Percentiles rank a stretch among this genome's conserved stretches.
phyloP scores from a whole-genome alignment of 1,140 invertebrate genomes.

The Muscidifurax raptorellus region DNA sequence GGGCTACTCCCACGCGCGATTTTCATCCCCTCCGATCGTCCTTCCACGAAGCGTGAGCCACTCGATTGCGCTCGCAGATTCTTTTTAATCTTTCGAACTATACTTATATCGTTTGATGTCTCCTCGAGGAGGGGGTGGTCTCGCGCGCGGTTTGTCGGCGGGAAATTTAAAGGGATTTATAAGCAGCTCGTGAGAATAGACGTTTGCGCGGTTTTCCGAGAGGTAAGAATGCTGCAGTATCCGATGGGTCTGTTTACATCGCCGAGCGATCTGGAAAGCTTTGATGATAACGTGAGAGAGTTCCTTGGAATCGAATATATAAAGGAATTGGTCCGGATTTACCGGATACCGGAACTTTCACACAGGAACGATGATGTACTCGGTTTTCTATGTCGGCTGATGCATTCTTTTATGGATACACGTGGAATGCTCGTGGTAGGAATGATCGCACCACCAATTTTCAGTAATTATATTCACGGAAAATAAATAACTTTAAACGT shows the following conservation, averaged over 20 bases:
- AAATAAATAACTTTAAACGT: too few species aligned
- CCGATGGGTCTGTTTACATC: background rate
- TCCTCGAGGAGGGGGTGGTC: background rate
- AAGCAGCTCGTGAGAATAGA: constrained; percentile 25
- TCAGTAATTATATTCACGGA: too few species aligned
- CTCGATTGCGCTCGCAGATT: constrained; percentile 26
- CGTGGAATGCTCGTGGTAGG: too few species aligned
- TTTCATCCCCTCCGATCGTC: background rate
- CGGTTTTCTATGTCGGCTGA: too few species aligned
- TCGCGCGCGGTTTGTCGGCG: too few species aligned
- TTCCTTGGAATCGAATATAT: background rate
- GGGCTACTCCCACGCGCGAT: constrained; percentile 43
- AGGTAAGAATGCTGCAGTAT: background rate
- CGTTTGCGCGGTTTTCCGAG: constrained; percentile 16
- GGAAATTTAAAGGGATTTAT: background rate
- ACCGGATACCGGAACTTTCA: background rate
- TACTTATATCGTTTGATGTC: background rate
- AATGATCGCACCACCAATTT: too few species aligned
- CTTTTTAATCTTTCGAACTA: background rate
- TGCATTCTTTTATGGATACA: background rate
- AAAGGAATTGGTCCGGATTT: background rate
- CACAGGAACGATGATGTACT: too few species aligned
- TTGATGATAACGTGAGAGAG: background rate
- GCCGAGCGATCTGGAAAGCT: background rate
- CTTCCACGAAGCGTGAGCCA: constrained; percentile 47